phyloP scores from a whole-genome alignment of 2,113 vertebrate genomes.

The Phocoena sinus region DNA sequence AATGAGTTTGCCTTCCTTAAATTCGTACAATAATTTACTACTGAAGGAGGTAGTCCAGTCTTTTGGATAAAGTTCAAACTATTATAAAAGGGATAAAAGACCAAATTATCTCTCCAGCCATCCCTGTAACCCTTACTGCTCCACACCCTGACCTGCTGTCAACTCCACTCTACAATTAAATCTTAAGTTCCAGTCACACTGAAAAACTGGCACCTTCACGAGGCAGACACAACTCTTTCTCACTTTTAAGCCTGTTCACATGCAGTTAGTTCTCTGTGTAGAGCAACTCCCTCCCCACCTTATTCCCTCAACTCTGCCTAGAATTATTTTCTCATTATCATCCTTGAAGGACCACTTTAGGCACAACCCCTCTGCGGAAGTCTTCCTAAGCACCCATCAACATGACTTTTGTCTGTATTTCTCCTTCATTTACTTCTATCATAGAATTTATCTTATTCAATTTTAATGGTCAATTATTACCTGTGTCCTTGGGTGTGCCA shows the following conservation, averaged over 20 bases:
- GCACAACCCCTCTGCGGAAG: neutral
- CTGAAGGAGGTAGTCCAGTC: neutral
- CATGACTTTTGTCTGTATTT: neutral
- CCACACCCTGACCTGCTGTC: neutral
- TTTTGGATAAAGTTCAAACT: conserved; percentile 16
- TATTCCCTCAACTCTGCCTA: neutral
- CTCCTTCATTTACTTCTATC: neutral
- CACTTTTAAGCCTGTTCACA: neutral
- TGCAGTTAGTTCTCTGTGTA: neutral
- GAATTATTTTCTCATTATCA: neutral
- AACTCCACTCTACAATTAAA: neutral
- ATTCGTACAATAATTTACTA: neutral
- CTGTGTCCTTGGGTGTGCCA: neutral
- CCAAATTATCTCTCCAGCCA: neutral
- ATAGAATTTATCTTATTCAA: neutral
- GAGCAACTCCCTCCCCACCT: neutral
- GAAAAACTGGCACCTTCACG: neutral
- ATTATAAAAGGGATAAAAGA: conserved; percentile 3
- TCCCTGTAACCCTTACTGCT: neutral
- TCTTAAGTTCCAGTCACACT: neutral
- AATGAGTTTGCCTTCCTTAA: neutral
- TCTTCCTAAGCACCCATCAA: neutral
- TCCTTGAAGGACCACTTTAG: neutral
- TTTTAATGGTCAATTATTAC: neutral
- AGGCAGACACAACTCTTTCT: neutral